These are phyloP conservation scores for Thaleichthys pacificus DNA, from an alignment of 2,797 vertebrate genomes.

Conservation along the genomic window DNA sequence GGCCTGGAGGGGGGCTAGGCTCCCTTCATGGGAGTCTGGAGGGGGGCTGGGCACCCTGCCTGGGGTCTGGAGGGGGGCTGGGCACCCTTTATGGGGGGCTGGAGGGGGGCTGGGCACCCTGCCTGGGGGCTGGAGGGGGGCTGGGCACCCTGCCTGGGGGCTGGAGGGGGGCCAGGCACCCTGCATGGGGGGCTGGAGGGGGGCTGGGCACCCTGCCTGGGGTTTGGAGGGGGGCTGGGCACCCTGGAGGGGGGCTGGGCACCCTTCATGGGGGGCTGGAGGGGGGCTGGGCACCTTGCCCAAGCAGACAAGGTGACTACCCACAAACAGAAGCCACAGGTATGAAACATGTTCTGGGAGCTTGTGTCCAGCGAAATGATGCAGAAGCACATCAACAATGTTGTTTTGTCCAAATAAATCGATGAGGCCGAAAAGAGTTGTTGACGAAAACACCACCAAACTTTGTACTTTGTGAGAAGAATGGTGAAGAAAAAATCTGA, in stretches of 20 bases:
- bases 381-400: no score
- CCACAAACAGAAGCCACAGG: no score
- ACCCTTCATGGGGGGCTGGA: constrained; percentile 10
- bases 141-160: constrained; percentile 18
- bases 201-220: constrained; percentile 21
- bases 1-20: not conserved
- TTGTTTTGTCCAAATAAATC: no score
- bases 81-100: constrained; percentile 8
- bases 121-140: not conserved
- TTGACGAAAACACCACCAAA: no score
- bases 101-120: constrained; percentile 22
- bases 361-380: no score
- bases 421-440: no score
- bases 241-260: not conserved
- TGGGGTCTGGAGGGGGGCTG: not conserved
- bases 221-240: not conserved
- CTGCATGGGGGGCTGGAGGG: constrained; percentile 7
- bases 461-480: not conserved
- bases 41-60: constrained; percentile 22
- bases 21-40: constrained; percentile 8
- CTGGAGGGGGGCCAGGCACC: constrained; percentile 5
- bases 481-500: not conserved
- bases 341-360: no score
- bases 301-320: no score
- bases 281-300: constrained; percentile 22